Evolutionary conservation across 2,888 invertebrate species (phyloP), one percentile per base, ranked within the genome.

Genomic region (Iselma pallidipennis): DNA sequence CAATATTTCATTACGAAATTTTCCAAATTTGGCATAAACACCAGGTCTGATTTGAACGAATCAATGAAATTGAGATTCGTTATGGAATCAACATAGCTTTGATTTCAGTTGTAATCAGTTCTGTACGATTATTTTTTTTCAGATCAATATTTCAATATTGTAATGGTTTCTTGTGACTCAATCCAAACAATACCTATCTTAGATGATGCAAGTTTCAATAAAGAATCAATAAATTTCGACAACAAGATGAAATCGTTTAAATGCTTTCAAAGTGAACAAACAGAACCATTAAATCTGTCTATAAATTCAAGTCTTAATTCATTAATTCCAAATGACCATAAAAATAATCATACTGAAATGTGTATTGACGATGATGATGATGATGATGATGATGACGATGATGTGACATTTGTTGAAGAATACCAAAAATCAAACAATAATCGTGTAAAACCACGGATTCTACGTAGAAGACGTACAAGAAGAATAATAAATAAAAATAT

Each of bases 331-430:
- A 23, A 48, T 12, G 49, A 21, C 14, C 49, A 55, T 4, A 54
- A 55, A 10, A 63, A 58, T 25, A 71, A 71, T 42, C 74, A 75
- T 28, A 74, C 75, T 25, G 74, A n/a, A n/a, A n/a, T n/a, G n/a
- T 33, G 14, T 31, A 28, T 14, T 6, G 26, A 45, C 1, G 26
- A 23, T 7, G 37, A 50, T 33, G 59, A 55, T 42, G 21, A 49
- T 12, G 49, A 19, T 10, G 50, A 52, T 2, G 55, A 54, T n/a
- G 64, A 59, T 23, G 71, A 72, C 42, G 74, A 76, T 23, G 75
- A 76, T 29, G 74, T 76, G 7, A 66, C 75, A 49, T 76, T 76
- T 58, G 71, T 77, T 2, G 68, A 68, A 49, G 74, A 74, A 63
- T 76, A 71, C 55, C 68, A 62, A 28, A 29, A 21, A 49, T 59